Evolutionary conservation across 2,113 vertebrate genomes (phyloP).

Genomic region (Poeciliopsis retropinna): DNA sequence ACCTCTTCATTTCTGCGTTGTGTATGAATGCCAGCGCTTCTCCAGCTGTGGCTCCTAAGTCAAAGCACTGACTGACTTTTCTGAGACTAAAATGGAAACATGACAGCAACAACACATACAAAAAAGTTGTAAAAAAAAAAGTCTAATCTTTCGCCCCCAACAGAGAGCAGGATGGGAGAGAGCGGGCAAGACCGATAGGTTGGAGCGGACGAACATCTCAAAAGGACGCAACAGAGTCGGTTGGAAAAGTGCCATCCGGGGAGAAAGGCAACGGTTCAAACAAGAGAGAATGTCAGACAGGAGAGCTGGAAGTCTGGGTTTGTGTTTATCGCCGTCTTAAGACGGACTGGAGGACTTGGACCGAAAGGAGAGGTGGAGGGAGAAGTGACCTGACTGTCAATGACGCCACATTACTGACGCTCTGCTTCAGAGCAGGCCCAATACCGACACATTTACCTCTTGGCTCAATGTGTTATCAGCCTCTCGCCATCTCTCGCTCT

Average conservation of each 20-base stretch:
- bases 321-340: conserved; percentile 56
- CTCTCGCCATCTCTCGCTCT: background rate
- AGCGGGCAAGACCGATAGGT: conserved; percentile 43
- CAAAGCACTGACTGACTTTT: conserved; percentile 19
- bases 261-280: conserved; percentile 57
- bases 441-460: conserved; percentile 54
- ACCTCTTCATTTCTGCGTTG: background rate
- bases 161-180: conserved; percentile 9
- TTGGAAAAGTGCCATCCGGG: conserved; percentile 28
- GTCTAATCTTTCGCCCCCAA: conserved; percentile 32
- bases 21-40: background rate
- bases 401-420: conserved; percentile 51
- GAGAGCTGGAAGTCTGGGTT: conserved; percentile 31
- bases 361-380: conserved; percentile 15
- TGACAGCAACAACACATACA: background rate
- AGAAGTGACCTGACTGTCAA: conserved; percentile 63
- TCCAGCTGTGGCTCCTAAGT: conserved; percentile 1
- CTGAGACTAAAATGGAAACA: conserved; percentile 21
- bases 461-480: conserved; percentile 28
- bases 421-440: conserved; percentile 25
- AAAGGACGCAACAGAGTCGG: conserved; percentile 25
- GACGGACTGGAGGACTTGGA: conserved; percentile 47
- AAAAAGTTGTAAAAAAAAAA: conserved; percentile 6
- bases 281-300: conserved; percentile 57
- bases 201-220: conserved; percentile 43